These are phyloP conservation scores for Theonella swinhoei DNA, from an alignment of 37 sponge, comb jelly and placozoan genomes.

Conservation along the genomic window DNA sequence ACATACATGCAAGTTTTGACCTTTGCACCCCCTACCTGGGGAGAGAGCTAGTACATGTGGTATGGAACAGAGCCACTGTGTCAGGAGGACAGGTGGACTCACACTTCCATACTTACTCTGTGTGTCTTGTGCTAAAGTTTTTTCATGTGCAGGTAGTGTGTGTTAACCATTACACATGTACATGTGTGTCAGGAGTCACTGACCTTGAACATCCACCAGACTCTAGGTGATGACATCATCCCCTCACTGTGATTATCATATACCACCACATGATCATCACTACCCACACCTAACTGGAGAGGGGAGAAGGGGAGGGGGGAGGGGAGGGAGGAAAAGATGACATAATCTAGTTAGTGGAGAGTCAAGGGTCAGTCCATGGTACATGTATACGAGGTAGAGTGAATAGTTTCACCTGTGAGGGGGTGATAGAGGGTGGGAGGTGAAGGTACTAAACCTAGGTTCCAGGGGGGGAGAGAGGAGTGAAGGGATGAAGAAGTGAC, in stretches of 20 bases:
- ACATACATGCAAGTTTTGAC: neutral
- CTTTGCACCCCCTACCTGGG: neutral
- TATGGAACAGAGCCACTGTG: neutral
- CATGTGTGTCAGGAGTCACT: neutral
- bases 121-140: neutral
- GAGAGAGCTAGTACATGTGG: neutral
- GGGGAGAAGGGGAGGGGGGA: neutral
- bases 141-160: neutral
- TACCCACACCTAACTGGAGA: conserved; percentile 68
- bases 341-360: too few relatives aligned
- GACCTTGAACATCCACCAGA: conserved; percentile 87
- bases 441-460: too few relatives aligned
- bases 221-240: conserved; percentile 73
- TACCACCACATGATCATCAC: conserved; percentile 67
- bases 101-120: neutral
- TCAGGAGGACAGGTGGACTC: neutral
- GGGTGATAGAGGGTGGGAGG: neutral
- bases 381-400: too few relatives aligned
- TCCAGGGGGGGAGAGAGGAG: too few relatives aligned
- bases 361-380: too few relatives aligned
- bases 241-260: conserved; percentile 83
- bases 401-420: too few relatives aligned
- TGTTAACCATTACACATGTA: neutral
- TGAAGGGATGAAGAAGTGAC: neutral
- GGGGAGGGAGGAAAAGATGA: neutral